Percentiles rank a stretch among this genome's conserved stretches.
These are phyloP conservation scores for Noctua fimbriata DNA, from an alignment of 2,888 invertebrate species.

Conservation along the genomic window DNA sequence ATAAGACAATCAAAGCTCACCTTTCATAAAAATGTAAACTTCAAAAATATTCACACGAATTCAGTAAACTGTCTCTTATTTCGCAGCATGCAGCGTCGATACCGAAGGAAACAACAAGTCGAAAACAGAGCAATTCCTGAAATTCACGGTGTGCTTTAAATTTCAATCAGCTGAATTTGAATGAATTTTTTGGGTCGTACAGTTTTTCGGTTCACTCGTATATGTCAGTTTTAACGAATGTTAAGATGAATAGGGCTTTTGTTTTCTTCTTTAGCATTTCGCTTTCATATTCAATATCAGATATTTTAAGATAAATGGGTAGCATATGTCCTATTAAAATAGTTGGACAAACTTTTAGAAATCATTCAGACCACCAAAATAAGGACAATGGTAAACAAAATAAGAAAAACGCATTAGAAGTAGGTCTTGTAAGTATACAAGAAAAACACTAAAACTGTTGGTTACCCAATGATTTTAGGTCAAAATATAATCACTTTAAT, in stretches of 20 bases:
- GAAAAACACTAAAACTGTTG: no score
- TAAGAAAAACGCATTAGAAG: no score
- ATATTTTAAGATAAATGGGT: neutral
- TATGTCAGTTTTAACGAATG: slow-evolving; percentile 45
- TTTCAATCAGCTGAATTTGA: slow-evolving; percentile 38
- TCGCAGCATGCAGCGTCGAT: slow-evolving; percentile 11
- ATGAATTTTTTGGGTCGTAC: slow-evolving; percentile 17
- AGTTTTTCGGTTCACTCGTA: slow-evolving; percentile 14
- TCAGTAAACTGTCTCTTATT: neutral
- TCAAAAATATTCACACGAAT: slow-evolving; percentile 6
- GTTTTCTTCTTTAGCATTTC: neutral
- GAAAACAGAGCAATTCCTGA: slow-evolving; percentile 29
- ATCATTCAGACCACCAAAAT: no score
- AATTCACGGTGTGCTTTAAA: slow-evolving; percentile 35
- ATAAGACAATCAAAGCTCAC: neutral
- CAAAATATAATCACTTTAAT: no score
- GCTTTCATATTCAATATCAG: neutral
- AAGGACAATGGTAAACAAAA: no score
- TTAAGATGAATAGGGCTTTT: slow-evolving; percentile 2
- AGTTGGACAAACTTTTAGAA: no score
- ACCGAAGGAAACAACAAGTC: slow-evolving; percentile 20
- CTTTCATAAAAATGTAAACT: neutral
- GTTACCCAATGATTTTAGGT: no score
- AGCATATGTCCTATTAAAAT: no score
- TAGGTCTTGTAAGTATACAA: no score